Evolutionary conservation across 2,888 invertebrate species (phyloP).

Genomic region (Trissonchulus latispiculum): DNA sequence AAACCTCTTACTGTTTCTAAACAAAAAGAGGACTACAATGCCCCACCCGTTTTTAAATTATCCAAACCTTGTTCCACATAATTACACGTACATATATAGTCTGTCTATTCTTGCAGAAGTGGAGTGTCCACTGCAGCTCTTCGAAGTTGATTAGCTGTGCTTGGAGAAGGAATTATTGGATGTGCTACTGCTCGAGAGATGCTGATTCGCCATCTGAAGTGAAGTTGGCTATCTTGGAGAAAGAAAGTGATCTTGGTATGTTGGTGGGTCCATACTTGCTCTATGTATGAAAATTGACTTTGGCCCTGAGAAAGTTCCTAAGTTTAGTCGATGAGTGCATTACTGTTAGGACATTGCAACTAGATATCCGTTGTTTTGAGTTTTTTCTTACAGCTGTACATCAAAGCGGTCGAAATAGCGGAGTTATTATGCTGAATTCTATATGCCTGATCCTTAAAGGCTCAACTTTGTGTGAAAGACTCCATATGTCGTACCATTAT

Average conservation of each 20-base stretch:
- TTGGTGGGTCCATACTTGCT: too few relatives aligned
- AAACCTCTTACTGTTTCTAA: too few relatives aligned
- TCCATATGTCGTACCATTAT: constrained; percentile 60
- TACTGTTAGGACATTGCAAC: too few relatives aligned
- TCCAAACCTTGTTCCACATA: too few relatives aligned
- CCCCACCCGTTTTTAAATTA: too few relatives aligned
- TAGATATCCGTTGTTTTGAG: not conserved
- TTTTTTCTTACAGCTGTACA: constrained; percentile 58
- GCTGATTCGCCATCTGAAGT: constrained; percentile 60
- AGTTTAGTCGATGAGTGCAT: too few relatives aligned
- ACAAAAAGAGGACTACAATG: too few relatives aligned
- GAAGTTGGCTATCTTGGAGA: constrained; percentile 78
- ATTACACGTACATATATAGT: too few relatives aligned
- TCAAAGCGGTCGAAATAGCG: constrained; percentile 94
- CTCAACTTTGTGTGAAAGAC: constrained; percentile 74
- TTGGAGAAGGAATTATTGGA: constrained; percentile 96
- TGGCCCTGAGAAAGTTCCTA: too few relatives aligned
- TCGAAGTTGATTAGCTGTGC: constrained; percentile 8
- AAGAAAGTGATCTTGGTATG: constrained; percentile 62
- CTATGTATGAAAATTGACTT: too few relatives aligned
- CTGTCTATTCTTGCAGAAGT: too few relatives aligned
- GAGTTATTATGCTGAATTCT: constrained; percentile 83
- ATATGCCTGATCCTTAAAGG: constrained; percentile 62
- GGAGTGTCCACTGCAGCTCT: too few relatives aligned
- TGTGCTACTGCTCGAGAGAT: constrained; percentile 85